Evolutionary conservation across 2,888 invertebrate genomes (phyloP).

Genomic region (Rhimphoctona megacephalus): DNA sequence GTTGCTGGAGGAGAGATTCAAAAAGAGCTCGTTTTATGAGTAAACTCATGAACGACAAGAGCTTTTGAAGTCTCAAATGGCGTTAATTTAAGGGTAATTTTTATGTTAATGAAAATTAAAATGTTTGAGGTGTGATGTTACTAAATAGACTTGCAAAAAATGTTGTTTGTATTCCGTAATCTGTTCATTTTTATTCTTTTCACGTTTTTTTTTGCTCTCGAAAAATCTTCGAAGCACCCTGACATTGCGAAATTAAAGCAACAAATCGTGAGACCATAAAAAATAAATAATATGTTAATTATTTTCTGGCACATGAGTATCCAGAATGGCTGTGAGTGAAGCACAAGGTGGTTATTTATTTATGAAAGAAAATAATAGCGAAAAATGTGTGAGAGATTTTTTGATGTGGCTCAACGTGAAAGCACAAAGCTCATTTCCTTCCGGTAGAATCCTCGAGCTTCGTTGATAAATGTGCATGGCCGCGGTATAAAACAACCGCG

Average conservation of each 20-base stretch:
- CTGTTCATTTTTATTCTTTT: background rate
- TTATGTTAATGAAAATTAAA: background rate
- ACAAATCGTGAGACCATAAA: background rate
- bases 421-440: slow-evolving; percentile 57
- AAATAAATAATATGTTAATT: background rate
- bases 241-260: background rate
- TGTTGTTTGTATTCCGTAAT: too few species aligned
- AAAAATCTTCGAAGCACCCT: background rate
- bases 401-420: slow-evolving; percentile 19
- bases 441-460: slow-evolving; percentile 41
- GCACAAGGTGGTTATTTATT: slow-evolving; percentile 14
- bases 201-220: background rate
- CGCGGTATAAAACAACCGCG: slow-evolving; percentile 33
- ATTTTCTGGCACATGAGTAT: slow-evolving; percentile 10
- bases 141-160: background rate
- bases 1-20: background rate
- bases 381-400: slow-evolving; percentile 37
- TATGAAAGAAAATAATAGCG: slow-evolving; percentile 12
- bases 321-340: background rate
- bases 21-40: background rate
- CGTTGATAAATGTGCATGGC: slow-evolving; percentile 61
- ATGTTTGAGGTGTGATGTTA: background rate
- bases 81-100: background rate
- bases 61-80: background rate
- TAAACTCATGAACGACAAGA: background rate